These are phyloP conservation scores for Himantopus leucocephalus DNA, from an alignment of 2,113 vertebrate genomes.

Conservation along the genomic window DNA sequence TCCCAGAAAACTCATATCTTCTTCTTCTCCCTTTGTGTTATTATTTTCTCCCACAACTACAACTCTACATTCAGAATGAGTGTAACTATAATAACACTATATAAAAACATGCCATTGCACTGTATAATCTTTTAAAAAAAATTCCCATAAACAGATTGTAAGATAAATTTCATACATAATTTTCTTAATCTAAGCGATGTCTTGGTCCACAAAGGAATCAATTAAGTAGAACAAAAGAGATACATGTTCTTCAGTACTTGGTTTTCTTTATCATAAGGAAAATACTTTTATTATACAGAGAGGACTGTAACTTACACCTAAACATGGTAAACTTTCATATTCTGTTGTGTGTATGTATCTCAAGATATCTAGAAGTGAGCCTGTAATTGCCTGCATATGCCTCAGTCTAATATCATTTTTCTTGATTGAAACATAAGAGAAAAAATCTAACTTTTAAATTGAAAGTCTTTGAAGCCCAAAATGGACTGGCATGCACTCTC, in stretches of 20 bases:
- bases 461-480: not conserved
- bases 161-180: not conserved
- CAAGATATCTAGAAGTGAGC: not conserved
- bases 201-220: not conserved
- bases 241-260: not conserved
- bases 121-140: not conserved
- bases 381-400: not conserved
- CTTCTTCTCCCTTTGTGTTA: not conserved
- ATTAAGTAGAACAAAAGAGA: not conserved
- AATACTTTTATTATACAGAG: not conserved
- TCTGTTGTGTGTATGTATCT: not conserved
- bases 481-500: not conserved
- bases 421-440: not conserved
- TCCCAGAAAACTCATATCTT: not conserved
- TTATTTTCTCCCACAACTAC: not conserved
- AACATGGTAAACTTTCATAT: not conserved
- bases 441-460: not conserved
- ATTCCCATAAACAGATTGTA: not conserved
- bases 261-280: not conserved
- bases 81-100: not conserved
- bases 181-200: not conserved
- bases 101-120: not conserved
- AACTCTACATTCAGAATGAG: not conserved
- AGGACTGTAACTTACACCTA: not conserved
- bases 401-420: not conserved